Conservation (phyloP, 2,888 invertebrate species). For the Tenthredo livida region DNA sequence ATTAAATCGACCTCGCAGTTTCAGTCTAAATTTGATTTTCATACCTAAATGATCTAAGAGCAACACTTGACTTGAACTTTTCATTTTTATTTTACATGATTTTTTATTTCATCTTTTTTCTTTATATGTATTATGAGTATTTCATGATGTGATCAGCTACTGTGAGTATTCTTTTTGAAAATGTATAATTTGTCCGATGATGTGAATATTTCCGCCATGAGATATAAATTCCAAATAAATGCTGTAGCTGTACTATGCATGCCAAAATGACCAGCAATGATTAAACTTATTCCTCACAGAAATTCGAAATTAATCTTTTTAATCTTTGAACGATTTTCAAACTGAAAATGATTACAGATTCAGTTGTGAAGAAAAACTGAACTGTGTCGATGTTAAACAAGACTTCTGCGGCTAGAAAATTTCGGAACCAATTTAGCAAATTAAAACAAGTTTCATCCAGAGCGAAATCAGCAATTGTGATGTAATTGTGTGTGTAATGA, state of each 20-base stretch:
- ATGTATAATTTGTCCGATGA: not conserved
- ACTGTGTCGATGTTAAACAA: not conserved
- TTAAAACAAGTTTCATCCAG: not conserved
- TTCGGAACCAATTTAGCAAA: not conserved
- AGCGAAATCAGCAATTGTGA: not conserved
- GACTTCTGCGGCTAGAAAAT: not conserved
- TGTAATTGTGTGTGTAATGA: not conserved
- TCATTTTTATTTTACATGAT: not conserved
- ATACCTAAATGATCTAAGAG: not conserved
- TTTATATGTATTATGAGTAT: not conserved
- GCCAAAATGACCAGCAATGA: not conserved
- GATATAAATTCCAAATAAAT: not conserved
- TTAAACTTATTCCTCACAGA: not conserved
- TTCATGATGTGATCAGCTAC: not conserved
- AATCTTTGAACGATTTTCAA: not conserved
- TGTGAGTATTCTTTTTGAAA: not conserved
- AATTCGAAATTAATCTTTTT: not conserved
- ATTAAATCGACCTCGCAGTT: not conserved
- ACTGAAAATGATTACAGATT: not conserved
- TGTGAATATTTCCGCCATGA: not conserved
- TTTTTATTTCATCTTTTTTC: not conserved
- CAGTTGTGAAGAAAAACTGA: not conserved
- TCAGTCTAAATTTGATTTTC: not conserved
- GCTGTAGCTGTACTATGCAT: not conserved
- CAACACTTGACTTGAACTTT: not conserved